Evolutionary conservation across 2,797 vertebrate genomes (phyloP).

Genomic region (Leptodactylus fallax): DNA sequence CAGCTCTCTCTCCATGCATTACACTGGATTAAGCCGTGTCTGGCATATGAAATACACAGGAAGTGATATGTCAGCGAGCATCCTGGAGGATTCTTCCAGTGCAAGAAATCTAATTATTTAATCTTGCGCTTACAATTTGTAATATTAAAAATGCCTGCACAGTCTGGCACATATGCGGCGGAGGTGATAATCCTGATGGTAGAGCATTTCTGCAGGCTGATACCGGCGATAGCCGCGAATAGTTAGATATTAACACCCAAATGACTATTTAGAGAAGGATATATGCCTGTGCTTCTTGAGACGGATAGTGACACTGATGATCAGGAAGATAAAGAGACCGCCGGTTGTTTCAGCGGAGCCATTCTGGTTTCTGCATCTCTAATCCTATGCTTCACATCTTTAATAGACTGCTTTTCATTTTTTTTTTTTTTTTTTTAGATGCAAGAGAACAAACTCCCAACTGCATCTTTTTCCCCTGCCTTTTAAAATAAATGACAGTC

Average conservation of each 20-base stretch:
- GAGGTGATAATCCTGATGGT: conserved; percentile 12
- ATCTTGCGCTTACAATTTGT: conserved; percentile 5
- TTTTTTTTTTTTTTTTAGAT: conserved; percentile 37
- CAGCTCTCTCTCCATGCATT: conserved; percentile 7
- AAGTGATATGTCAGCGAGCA: conserved; percentile 11
- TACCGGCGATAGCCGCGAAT: not conserved
- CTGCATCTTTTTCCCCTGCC: conserved; percentile 26
- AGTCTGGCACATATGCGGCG: not conserved
- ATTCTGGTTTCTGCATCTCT: conserved; percentile 1
- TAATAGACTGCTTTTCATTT: conserved; percentile 36
- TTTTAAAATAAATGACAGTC: conserved; percentile 47
- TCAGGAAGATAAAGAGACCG: conserved; percentile 43
- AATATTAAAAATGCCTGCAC: conserved; percentile 28
- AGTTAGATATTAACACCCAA: conserved; percentile 18
- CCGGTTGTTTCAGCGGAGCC: conserved; percentile 19
- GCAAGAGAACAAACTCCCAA: conserved; percentile 41
- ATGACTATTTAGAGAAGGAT: conserved; percentile 39
- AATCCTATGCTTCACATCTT: conserved; percentile 48
- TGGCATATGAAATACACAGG: conserved; percentile 17
- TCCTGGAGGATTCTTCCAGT: conserved; percentile 20
- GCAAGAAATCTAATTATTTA: conserved; percentile 36
- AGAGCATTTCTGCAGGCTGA: conserved; percentile 13
- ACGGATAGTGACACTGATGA: conserved; percentile 39
- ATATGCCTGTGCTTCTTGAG: not conserved
- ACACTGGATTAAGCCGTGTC: conserved; percentile 24